Conservation (phyloP, 2,797 vertebrate species). For the Myotis planiceps region DNA sequence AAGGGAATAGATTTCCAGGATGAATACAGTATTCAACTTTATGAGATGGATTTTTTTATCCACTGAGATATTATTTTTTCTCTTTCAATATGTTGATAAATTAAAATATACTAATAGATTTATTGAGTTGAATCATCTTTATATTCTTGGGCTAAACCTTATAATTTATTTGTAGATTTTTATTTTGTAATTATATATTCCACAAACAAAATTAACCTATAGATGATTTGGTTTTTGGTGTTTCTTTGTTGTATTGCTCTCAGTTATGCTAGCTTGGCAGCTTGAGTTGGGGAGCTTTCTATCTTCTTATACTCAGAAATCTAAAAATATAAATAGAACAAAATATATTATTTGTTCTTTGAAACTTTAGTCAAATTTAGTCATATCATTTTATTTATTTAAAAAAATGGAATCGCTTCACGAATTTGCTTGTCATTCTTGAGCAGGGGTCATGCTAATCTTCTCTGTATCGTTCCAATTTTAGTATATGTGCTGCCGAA, state of each 20-base stretch:
- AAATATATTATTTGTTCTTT: neutral
- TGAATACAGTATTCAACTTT: neutral
- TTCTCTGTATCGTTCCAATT: too few species aligned
- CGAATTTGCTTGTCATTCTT: too few species aligned
- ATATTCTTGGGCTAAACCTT: neutral
- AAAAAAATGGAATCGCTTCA: too few species aligned
- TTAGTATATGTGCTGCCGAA: too few species aligned
- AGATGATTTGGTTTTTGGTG: neutral
- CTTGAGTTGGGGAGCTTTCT: neutral
- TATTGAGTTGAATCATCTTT: neutral
- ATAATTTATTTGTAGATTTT: neutral
- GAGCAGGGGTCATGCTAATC: too few species aligned
- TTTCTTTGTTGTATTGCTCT: neutral
- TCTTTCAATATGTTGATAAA: neutral
- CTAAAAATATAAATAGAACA: neutral
- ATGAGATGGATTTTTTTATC: neutral
- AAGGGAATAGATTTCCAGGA: neutral
- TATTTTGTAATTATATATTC: conserved; percentile 2
- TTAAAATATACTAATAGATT: neutral
- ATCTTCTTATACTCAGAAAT: neutral
- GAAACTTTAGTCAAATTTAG: conserved; percentile 20
- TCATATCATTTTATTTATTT: neutral
- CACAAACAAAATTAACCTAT: neutral
- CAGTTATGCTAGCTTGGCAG: neutral
- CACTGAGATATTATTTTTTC: neutral